phyloP scores from a whole-genome alignment of 2,113 vertebrate genomes.

The Sapayoa aenigma region DNA sequence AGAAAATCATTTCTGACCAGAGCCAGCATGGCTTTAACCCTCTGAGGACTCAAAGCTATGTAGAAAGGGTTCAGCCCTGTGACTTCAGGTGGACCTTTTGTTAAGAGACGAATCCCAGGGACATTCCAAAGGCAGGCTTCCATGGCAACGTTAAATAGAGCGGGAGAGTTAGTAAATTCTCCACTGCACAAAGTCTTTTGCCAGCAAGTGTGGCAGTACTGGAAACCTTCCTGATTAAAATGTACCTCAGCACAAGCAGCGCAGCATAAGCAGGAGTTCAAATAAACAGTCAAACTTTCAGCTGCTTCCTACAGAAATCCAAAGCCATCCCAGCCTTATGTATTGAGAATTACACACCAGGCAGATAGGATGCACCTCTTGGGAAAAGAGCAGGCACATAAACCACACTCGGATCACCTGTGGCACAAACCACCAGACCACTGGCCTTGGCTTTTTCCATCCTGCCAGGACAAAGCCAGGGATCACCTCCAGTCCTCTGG shows the following conservation, averaged over 20 bases:
- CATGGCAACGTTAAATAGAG: neutral
- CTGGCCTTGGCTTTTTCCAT: neutral
- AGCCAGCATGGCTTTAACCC: neutral
- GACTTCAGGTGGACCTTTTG: neutral
- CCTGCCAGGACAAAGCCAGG: neutral
- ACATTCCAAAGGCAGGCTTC: neutral
- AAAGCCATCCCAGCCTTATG: neutral
- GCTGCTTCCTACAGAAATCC: neutral
- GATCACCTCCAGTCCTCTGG: neutral
- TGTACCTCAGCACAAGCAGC: neutral
- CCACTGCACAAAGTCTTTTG: neutral
- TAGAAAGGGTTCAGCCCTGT: neutral
- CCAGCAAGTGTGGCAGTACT: neutral
- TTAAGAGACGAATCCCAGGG: neutral
- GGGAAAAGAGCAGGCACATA: neutral
- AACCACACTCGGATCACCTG: neutral
- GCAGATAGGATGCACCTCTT: neutral
- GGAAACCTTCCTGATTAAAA: neutral
- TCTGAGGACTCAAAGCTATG: neutral
- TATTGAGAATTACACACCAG: neutral
- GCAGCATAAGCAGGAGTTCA: rapidly evolving
- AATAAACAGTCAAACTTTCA: neutral
- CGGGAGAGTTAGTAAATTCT: neutral
- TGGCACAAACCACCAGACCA: neutral
- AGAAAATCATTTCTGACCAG: neutral